Conservation (phyloP, 2,888 invertebrate species). For the Steinernema hermaphroditum region DNA sequence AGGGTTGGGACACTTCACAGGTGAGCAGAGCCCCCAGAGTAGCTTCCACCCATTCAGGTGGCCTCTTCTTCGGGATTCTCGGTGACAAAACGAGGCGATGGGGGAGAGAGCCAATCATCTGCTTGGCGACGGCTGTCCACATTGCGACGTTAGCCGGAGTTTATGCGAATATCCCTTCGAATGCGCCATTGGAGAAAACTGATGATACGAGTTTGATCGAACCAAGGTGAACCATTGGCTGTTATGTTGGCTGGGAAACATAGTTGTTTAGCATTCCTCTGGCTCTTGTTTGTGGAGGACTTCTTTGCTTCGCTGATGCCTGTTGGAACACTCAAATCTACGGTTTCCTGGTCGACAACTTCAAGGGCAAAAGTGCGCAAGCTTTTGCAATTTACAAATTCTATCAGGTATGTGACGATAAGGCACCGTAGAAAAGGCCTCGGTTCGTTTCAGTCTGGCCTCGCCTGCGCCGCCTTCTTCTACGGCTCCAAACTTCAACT, state of each 20-base stretch:
- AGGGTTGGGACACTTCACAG: slow-evolving; percentile 88
- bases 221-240: too few relatives aligned
- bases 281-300: slow-evolving; percentile 85
- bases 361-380: slow-evolving; percentile 80
- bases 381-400: slow-evolving; percentile 98
- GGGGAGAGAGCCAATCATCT: slow-evolving; percentile 87
- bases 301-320: slow-evolving; percentile 91
- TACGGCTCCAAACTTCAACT: slow-evolving; percentile 68
- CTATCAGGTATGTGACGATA: slow-evolving; percentile 80
- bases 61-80: slow-evolving; percentile 80
- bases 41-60: slow-evolving; percentile 70
- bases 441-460: slow-evolving; percentile 64
- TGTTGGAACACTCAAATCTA: slow-evolving; percentile 91
- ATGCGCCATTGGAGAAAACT: slow-evolving; percentile 74
- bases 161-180: slow-evolving; percentile 58
- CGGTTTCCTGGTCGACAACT: slow-evolving; percentile 85
- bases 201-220: slow-evolving; percentile 72
- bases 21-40: slow-evolving; percentile 69
- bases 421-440: too few relatives aligned
- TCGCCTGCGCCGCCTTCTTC: slow-evolving; percentile 67
- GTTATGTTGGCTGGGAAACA: neutral
- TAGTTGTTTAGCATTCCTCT: slow-evolving; percentile 70
- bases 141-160: slow-evolving; percentile 72
- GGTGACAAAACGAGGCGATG: slow-evolving; percentile 81
- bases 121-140: slow-evolving; percentile 83